Conservation (phyloP, 2,888 invertebrate genomes). For the Taphrorychus bicolor region DNA sequence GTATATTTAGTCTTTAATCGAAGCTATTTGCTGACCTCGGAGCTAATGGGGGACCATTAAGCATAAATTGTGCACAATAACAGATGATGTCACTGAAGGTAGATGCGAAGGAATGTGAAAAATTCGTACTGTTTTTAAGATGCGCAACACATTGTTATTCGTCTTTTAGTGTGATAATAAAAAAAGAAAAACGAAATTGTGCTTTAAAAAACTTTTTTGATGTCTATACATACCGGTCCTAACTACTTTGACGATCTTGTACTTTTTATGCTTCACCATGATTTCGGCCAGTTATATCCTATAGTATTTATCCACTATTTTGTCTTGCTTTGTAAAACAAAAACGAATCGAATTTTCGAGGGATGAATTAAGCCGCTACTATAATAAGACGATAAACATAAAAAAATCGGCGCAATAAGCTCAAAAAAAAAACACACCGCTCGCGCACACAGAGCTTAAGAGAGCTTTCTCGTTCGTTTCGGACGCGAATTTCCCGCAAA, state of each 20-base stretch:
- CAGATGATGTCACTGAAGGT: conserved; percentile 34
- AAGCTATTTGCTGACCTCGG: conserved; percentile 10
- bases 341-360: no score
- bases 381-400: no score
- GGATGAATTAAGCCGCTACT: neutral
- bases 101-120: conserved; percentile 26
- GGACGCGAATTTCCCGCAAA: conserved; percentile 24
- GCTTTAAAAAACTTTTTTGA: neutral
- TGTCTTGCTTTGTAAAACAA: no score
- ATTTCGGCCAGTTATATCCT: conserved; percentile 8
- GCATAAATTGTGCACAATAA: conserved; percentile 28
- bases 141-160: conserved; percentile 6
- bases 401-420: conserved; percentile 5
- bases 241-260: conserved; percentile 33
- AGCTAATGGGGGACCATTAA: conserved; percentile 19
- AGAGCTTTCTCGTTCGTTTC: conserved; percentile 21
- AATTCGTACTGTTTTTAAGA: neutral
- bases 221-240: conserved; percentile 29
- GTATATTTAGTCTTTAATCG: conserved; percentile 5
- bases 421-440: conserved; percentile 17
- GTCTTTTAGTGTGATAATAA: neutral
- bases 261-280: conserved; percentile 40
- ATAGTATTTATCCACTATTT: no score
- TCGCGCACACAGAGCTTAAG: conserved; percentile 21
- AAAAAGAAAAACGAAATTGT: neutral